Evolutionary conservation across 2,797 vertebrate genomes (phyloP), one percentile per base, ranked within the genome.

Genomic region (Sphaeramia orbicularis): DNA sequence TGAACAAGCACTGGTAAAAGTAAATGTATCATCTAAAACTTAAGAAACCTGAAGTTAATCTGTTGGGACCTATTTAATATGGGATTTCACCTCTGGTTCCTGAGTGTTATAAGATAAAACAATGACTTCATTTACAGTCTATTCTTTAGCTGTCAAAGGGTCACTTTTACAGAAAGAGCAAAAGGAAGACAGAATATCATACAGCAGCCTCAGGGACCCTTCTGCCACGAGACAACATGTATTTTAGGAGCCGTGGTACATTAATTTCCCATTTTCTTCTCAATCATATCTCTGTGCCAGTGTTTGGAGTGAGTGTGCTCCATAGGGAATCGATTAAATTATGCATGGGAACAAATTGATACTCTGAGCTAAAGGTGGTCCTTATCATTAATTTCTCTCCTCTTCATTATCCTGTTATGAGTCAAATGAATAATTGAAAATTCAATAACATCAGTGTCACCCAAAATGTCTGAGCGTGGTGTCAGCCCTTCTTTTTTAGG

Each of bases 291-390:
- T 62, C 45, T 0, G 21, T 48, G 43, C 38, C 51, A 32, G 38
- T 72, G 71, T 80, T 71, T 69, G 55, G 49, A 76, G 55, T 18
- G 38, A 72, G 16, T 38, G 4, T 30, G 79, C 76, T 83, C 72
- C 55, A 15, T 16, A 45, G 83, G 76, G 74, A 81, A 83, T 76
- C 59, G 2, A 75, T 77, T 92, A 50, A 93, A 91, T 92, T 91
- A 92, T 91, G 79, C 86, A 91, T 83, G 75, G 65, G 70, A 75
- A 83, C 83, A 91, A 89, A 91, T 79, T 90, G 76, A 87, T 86
- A 82, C 51, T 79, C 69, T 62, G 70, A 77, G 82, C 65, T 75
- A 83, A 88, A 90, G 87, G 86, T 85, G 77, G 82, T 65, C 70
- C 67, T 83, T 66, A 65, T 83, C 73, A 84, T 88, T 83, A 59